Evolutionary conservation across 2,888 invertebrate genomes (phyloP).

Genomic region (Petrolisthes cinctipes): DNA sequence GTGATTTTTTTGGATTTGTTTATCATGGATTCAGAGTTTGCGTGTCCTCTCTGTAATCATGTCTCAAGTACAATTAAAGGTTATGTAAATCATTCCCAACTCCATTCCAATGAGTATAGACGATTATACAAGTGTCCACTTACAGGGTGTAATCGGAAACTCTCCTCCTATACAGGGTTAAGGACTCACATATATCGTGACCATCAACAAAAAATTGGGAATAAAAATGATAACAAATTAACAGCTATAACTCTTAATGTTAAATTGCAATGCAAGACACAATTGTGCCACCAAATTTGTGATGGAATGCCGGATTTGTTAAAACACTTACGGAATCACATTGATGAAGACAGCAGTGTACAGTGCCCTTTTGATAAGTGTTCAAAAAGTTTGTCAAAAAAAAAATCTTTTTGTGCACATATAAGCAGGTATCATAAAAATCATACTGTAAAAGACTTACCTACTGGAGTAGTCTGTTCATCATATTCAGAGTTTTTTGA

Average conservation of each 20-base stretch:
- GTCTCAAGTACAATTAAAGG: slow-evolving; percentile 7
- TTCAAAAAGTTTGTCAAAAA: neutral
- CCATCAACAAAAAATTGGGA: neutral
- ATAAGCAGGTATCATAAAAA: slow-evolving; percentile 12
- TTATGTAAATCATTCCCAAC: neutral
- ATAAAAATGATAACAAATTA: neutral
- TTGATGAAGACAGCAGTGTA: neutral
- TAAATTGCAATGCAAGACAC: slow-evolving; percentile 12
- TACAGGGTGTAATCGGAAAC: neutral
- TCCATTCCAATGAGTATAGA: slow-evolving; percentile 8
- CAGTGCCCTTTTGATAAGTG: slow-evolving; percentile 18
- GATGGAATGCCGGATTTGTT: neutral
- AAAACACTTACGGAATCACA: slow-evolving; percentile 13
- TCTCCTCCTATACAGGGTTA: slow-evolving; percentile 21
- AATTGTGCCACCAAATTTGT: slow-evolving; percentile 20
- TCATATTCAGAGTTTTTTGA: neutral
- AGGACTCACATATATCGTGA: slow-evolving; percentile 19
- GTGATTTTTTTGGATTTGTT: too few relatives aligned
- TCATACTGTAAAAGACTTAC: slow-evolving; percentile 8
- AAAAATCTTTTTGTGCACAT: slow-evolving; percentile 4
- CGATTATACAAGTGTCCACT: neutral
- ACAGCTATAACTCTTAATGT: neutral
- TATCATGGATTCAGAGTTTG: slow-evolving; percentile 5
- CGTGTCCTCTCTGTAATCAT: slow-evolving; percentile 6
- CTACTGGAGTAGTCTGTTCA: neutral